Evolutionary conservation across 2,888 invertebrate genomes (phyloP), one percentile per base, ranked within the genome.

Genomic region (Meta bourneti): DNA sequence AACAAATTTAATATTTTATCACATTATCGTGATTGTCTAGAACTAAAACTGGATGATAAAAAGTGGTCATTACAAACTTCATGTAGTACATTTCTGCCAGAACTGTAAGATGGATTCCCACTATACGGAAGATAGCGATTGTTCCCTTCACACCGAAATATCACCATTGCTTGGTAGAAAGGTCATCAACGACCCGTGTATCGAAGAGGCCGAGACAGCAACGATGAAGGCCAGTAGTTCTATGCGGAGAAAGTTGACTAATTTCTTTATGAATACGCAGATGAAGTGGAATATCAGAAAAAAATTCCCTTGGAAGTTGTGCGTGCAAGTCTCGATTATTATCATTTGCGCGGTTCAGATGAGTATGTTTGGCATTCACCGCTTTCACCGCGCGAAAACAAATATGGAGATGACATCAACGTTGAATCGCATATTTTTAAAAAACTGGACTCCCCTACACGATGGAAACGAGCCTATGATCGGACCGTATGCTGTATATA

Each of bases 251-350:
- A 94, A 95, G 91, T 94, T 96, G 61, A 97, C 98, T 95, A 99
- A 99, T 95, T 98, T 98, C 95, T 99, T 99, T 94, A 99, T 99
- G 99, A 99, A 99, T 95, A 99, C 99, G 0, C 97, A 99, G 93
- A 98, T 99, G 95, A 99, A 99, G 95, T 99, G 98, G 97, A 97
- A 97, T 94, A 98, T 98, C 0, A 97, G 98, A 94, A 96, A 97
- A 93, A 97, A 98, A 94, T 98, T 98, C 94, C 99, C 99, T 0
- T 99, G 98, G 95, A 99, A 99, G 95, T 97, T 99, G 94, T 96
- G 97, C 0, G 96, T 99, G 0, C 99, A 99, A 96, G 96, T 99
- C 54, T 96, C 99, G 79, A 99, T 99, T 96, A 98, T 99, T 93
- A 95, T 99, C 93, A 95, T 99, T 89, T 98, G 99, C n/a, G 99